Evolutionary conservation across 2,888 invertebrate genomes (phyloP).

Genomic region (Acanthoscelides obtectus): DNA sequence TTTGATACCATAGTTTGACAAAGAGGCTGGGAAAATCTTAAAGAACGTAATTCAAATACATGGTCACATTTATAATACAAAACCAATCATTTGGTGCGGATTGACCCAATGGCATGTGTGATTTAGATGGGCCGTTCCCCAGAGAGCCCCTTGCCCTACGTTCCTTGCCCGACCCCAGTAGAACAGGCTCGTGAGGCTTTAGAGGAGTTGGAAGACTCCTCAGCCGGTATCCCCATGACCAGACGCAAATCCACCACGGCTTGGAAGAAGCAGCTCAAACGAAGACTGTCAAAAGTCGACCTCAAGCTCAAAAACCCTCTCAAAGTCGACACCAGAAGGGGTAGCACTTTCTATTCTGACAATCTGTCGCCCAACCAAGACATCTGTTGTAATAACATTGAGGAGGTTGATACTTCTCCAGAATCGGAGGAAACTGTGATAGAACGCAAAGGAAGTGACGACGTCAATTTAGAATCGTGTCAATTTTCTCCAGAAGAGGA

Average conservation of each 20-base stretch:
- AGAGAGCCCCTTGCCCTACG: constrained; percentile 43
- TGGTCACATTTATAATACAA: neutral
- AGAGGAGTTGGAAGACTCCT: constrained; percentile 39
- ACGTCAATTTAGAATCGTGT: constrained; percentile 37
- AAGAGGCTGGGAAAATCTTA: neutral
- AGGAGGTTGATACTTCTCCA: constrained; percentile 36
- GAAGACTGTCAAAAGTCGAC: constrained; percentile 76
- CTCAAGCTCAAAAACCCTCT: constrained; percentile 62
- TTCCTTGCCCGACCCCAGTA: constrained; percentile 49
- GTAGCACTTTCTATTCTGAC: constrained; percentile 43
- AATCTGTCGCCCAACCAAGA: constrained; percentile 30
- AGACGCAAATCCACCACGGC: constrained; percentile 58
- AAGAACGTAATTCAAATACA: neutral
- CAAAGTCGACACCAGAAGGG: constrained; percentile 43
- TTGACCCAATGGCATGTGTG: constrained; percentile 38
- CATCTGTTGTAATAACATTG: constrained; percentile 32
- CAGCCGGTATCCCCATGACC: constrained; percentile 41
- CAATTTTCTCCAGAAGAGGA: constrained; percentile 34
- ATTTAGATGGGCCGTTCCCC: constrained; percentile 45
- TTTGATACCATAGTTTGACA: too few species aligned
- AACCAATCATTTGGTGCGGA: neutral
- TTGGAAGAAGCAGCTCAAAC: constrained; percentile 74
- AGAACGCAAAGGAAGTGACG: constrained; percentile 30
- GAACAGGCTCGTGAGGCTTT: constrained; percentile 48
- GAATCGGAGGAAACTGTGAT: constrained; percentile 38